Percentiles rank a stretch among this genome's conserved stretches.
Conservation (phyloP, 2,888 invertebrate genomes). For the Cheilosia variabilis region DNA sequence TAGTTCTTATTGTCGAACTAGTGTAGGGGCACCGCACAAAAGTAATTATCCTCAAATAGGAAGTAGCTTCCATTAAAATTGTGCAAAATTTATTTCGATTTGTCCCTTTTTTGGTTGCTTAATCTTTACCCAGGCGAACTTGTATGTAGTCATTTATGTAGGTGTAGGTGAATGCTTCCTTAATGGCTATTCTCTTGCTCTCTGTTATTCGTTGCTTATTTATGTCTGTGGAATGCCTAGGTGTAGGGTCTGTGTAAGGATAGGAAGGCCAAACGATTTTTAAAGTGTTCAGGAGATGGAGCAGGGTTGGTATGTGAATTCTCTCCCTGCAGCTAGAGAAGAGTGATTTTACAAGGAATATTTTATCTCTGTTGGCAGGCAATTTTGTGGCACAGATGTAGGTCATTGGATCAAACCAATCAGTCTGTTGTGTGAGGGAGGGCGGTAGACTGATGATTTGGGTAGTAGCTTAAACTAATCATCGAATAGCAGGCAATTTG, state of each 20-base stretch:
- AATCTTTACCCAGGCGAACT: too few species aligned
- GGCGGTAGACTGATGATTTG: neutral
- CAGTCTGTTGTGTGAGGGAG: too few species aligned
- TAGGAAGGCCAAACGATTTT: constrained; percentile 2
- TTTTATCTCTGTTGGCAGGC: neutral
- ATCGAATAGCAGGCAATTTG: neutral
- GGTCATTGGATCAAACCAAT: too few species aligned
- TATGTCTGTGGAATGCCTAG: constrained; percentile 18
- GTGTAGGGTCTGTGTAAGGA: neutral
- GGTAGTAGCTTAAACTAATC: neutral
- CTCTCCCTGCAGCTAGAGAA: neutral
- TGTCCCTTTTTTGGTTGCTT: too few species aligned
- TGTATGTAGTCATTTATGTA: too few species aligned
- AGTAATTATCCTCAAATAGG: too few species aligned
- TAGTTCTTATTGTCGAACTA: constrained; percentile 12
- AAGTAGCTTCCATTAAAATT: too few species aligned
- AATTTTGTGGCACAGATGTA: neutral
- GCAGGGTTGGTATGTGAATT: constrained; percentile 1
- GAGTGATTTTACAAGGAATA: constrained; percentile 8
- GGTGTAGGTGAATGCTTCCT: too few species aligned
- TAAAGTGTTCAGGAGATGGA: constrained; percentile 21
- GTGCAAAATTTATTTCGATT: too few species aligned
- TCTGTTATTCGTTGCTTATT: constrained; percentile 10
- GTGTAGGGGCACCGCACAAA: neutral
- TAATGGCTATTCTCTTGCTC: too few species aligned